phyloP scores from a whole-genome alignment of 2,113 vertebrate genomes.

The Protobothrops flavoviridis region DNA sequence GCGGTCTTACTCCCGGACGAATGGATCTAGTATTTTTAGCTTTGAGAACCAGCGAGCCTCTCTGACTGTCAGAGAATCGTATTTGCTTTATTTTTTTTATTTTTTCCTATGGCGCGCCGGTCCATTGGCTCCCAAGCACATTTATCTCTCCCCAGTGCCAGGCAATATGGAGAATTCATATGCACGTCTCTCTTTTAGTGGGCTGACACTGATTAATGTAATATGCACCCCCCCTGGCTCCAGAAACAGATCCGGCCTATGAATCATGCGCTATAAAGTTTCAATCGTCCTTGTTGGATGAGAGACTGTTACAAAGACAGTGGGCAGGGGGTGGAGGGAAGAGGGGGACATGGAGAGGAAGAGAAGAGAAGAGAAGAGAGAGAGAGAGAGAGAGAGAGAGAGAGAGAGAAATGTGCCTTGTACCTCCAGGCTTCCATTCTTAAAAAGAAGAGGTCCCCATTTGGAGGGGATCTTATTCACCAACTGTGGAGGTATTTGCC shows the following conservation, averaged over 20 bases:
- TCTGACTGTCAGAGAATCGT: neutral
- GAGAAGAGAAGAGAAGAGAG: neutral
- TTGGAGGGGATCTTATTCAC: neutral
- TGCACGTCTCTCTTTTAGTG: slow-evolving; percentile 72
- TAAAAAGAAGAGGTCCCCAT: neutral
- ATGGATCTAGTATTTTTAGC: neutral
- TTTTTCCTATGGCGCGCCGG: neutral
- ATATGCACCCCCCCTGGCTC: slow-evolving; percentile 54
- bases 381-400: neutral
- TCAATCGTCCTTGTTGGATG: slow-evolving; percentile 70
- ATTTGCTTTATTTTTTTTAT: neutral
- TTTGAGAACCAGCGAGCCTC: neutral
- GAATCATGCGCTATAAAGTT: slow-evolving; percentile 77
- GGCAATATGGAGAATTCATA: slow-evolving; percentile 72
- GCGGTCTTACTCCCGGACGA: neutral
- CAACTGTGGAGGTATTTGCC: neutral
- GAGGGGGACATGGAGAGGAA: neutral
- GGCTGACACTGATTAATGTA: slow-evolving; percentile 79
- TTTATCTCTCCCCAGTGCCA: slow-evolving; percentile 62
- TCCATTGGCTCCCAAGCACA: slow-evolving; percentile 67
- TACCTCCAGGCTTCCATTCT: neutral
- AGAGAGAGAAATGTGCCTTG: neutral
- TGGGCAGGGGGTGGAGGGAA: neutral
- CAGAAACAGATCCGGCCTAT: slow-evolving; percentile 58
- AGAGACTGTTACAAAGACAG: slow-evolving; percentile 53